Conservation (phyloP, 23 tunicate species). For the Oikopleura dioica region DNA sequence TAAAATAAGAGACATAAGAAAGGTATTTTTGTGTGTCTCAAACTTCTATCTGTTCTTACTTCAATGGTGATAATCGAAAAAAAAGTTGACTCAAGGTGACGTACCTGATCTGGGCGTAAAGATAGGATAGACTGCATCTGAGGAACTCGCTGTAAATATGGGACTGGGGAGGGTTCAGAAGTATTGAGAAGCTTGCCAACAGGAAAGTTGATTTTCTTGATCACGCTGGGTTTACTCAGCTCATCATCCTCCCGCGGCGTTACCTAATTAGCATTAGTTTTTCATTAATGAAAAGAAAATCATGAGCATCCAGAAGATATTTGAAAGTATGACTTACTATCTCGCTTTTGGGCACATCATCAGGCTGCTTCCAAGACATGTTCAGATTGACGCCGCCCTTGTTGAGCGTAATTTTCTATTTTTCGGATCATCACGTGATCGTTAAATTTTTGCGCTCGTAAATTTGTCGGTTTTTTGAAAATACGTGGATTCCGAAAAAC, state of each 20-base stretch:
- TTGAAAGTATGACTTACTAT: no score
- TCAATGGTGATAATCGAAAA: no score
- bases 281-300: no score
- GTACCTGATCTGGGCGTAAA: constrained; percentile 3
- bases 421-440: no score
- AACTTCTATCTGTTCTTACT: no score
- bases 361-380: background rate
- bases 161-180: background rate
- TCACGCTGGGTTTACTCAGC: background rate
- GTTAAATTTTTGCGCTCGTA: no score
- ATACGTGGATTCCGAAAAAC: no score
- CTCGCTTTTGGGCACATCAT: background rate
- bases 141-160: background rate
- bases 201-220: background rate
- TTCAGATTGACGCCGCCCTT: background rate
- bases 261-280: no score
- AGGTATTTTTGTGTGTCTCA: background rate
- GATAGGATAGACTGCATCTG: constrained; percentile 7
- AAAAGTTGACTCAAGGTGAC: no score
- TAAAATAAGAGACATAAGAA: background rate
- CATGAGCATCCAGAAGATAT: no score
- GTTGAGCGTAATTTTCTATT: background rate
- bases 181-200: background rate
- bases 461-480: no score
- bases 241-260: background rate